Evolutionary conservation across 1,140 invertebrate species (phyloP), one percentile per base, ranked within the genome.

Genomic region (Drosophila athabasca): DNA sequence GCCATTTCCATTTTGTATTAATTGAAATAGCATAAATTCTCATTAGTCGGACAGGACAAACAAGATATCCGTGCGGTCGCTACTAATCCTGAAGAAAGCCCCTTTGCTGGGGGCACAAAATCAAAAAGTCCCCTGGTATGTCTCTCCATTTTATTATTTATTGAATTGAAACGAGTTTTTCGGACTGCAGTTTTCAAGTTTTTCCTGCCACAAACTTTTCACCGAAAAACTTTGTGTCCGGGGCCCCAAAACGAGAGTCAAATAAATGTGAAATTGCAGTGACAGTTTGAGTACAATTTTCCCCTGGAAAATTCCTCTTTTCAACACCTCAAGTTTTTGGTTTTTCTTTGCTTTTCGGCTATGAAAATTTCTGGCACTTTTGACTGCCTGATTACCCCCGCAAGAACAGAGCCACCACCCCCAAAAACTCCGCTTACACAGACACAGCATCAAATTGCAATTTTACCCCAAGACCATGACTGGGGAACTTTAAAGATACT

Each of bases 211-310:
- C 44, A 29, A 73, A 72, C 58, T 73, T 62, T 50, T 29, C 39
- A 46, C 53, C 7, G 70, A n/a, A 58, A 74, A 74, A 74, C 41
- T 74, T 58, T 74, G 15, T n/a, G n/a, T n/a, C n/a, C 3, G 24
- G 8, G 24, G 26, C 6, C 6, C 46, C 2, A 29, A 46, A 5
- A 54, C 64, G 49, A 19, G 29, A 49, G 44, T 55, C 26, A 43
- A 66, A 67, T 75, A 75, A 75, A 75, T 75, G 66, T 75, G 71
- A 67, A 75, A 51, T 45, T 67, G 50, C 71, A 66, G 62, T 55
- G 71, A 60, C 71, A 75, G 54, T 67, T 60, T 75, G 71, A 65
- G 9, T n/a, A 43, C 51, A 70, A 45, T 24, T 70, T 46, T 29
- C 71, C 43, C 53, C 44, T 53, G 54, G 52, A 49, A 55, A 75